A percentile compares a stretch with the other conserved stretches of the same genome.
These are phyloP conservation scores for Ctenopoma multispine DNA, from an alignment of 2,797 vertebrate genomes.

Conservation along the genomic window DNA sequence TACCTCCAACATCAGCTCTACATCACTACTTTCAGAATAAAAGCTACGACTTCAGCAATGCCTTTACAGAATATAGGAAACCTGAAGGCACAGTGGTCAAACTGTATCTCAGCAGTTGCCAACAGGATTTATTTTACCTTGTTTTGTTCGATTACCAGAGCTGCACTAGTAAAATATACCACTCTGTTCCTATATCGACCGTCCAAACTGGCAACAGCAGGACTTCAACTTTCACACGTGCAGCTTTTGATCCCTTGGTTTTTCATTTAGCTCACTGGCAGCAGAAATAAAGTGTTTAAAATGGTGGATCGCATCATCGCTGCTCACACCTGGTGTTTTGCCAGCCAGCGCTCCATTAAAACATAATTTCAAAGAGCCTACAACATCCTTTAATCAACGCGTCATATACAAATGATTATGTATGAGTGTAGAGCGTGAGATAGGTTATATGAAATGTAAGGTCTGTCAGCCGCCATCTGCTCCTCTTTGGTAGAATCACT, in stretches of 20 bases:
- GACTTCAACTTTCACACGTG: not conserved
- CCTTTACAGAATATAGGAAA: not conserved
- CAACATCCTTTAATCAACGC: conserved; percentile 20
- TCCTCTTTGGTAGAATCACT: conserved; percentile 12
- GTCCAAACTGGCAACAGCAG: not conserved
- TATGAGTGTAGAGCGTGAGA: conserved; percentile 24
- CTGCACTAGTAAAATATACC: not conserved
- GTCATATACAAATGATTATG: conserved; percentile 22
- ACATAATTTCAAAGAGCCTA: conserved; percentile 26
- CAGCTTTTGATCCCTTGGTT: not conserved
- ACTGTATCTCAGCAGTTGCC: no score
- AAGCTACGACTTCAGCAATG: not conserved
- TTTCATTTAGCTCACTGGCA: conserved; percentile 8
- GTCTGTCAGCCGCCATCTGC: conserved; percentile 55
- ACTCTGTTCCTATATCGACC: not conserved
- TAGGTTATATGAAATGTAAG: conserved; percentile 23
- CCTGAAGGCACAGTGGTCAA: not conserved
- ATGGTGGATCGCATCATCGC: not conserved
- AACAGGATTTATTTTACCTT: no score
- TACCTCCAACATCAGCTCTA: not conserved
- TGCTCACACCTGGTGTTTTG: conserved; percentile 38
- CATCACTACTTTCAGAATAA: not conserved
- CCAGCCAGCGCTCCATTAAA: conserved; percentile 20
- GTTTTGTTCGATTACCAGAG: not conserved
- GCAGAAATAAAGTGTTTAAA: not conserved